These are phyloP conservation scores for Mylabris sibirica DNA, from an alignment of 2,888 invertebrate species.

Conservation along the genomic window DNA sequence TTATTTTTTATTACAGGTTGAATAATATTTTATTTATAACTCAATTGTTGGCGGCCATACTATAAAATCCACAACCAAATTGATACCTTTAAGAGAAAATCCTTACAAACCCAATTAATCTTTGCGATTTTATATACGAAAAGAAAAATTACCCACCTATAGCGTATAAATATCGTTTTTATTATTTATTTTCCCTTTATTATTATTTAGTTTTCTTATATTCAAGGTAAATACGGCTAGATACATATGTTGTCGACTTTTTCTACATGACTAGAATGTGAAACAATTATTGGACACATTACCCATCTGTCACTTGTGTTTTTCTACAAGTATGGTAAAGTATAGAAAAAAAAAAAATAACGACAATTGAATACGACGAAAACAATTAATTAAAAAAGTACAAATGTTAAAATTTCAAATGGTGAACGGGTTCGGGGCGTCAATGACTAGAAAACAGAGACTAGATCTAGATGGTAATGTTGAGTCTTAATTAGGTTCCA, in stretches of 20 bases:
- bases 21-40: conserved; percentile 40
- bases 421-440: conserved; percentile 9
- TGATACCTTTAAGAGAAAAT: conserved; percentile 10
- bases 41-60: conserved; percentile 37
- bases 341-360: neutral
- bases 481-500: conserved; percentile 11
- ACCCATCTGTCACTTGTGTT: conserved; percentile 5
- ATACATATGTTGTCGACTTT: neutral
- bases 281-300: conserved; percentile 8
- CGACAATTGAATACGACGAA: neutral
- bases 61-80: conserved; percentile 29
- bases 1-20: conserved; percentile 40
- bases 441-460: neutral
- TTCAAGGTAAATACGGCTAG: neutral
- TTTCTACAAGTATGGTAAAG: neutral
- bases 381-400: neutral
- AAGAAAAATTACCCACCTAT: neutral
- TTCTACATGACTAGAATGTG: neutral
- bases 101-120: neutral
- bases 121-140: neutral
- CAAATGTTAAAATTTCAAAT: conserved; percentile 13
- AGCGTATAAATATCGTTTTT: neutral
- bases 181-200: neutral
- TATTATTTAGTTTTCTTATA: neutral
- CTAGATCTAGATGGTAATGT: conserved; percentile 13